Evolutionary conservation across 2,113 vertebrate genomes (phyloP), one percentile per base, ranked within the genome.

Genomic region (Anhinga anhinga): DNA sequence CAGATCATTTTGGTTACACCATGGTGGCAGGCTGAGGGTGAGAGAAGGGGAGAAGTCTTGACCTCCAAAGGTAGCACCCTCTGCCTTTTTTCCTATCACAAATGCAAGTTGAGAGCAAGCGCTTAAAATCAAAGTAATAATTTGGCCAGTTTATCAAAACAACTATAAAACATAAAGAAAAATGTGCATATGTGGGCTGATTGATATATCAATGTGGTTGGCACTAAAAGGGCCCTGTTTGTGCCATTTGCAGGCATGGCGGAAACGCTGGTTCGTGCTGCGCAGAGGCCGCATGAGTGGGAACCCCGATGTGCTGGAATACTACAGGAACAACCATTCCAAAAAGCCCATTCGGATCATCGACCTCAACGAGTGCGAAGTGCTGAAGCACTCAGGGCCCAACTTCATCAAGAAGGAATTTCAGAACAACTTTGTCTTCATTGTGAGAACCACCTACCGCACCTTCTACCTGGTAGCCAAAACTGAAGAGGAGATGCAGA

Each of bases 391-490:
- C 42, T 97, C 97, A 0, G 99, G 99, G 20, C 98, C 98, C 23
- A 98, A 98, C 76, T 98, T 99, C 52, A 97, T 99, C 78, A 99
- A 98, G 96, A 98, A 99, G 44, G 99, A 99, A 79, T 99, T 99
- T 90, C 98, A 99, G 65, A 99, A 99, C 87, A 99, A 99, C 93
- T 99, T 99, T 1, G 98, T 99, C 44, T 99, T 99, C 78, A 98
- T 99, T 32, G 99, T 99, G 59, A 99, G 99, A 94, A 99, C 99
- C 2, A 97, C 98, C 8, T 98, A 98, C 25, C 99, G 99, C 12
- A 98, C 99, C 73, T 99, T 99, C 96, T 99, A 99, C 97, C 98
- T 99, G 96, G 99, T 99, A 95, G 99, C 99, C 97, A 99, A 99
- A 96, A 99, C 99, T 0, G 99, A 99, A 93, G 99, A 99, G 87